phyloP scores from a whole-genome alignment of 1,140 invertebrate species.

The Palaemon carinicauda region DNA sequence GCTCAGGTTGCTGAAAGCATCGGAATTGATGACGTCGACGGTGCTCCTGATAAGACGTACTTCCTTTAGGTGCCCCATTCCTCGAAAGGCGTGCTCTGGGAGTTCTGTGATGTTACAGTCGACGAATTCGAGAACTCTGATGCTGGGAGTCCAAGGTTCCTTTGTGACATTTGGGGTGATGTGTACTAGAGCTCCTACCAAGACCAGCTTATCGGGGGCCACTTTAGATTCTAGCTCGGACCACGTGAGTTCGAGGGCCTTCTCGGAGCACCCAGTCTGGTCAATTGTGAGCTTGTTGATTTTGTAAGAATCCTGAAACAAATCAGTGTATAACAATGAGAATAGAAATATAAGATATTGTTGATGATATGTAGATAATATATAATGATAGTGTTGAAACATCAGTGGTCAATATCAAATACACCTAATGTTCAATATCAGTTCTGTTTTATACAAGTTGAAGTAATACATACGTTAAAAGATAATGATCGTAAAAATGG shows the following conservation, averaged over 20 bases:
- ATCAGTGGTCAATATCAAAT: too few relatives aligned
- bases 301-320: not conserved
- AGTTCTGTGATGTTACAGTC: constrained; percentile 18
- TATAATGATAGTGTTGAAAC: not conserved
- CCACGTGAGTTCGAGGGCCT: constrained; percentile 43
- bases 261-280: constrained; percentile 9
- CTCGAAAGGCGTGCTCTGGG: constrained; percentile 33
- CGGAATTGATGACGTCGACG: not conserved
- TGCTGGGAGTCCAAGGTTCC: constrained; percentile 21
- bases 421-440: too few relatives aligned
- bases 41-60: constrained; percentile 24
- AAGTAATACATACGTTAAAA: too few relatives aligned
- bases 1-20: constrained; percentile 20
- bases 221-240: constrained; percentile 32
- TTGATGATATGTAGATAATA: not conserved
- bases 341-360: not conserved
- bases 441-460: too few relatives aligned
- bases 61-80: constrained; percentile 25
- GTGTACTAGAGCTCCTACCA: constrained; percentile 31
- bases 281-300: constrained; percentile 47
- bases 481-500: too few relatives aligned
- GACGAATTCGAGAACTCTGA: constrained; percentile 25
- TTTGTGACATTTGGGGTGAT: not conserved
- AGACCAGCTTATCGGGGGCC: constrained; percentile 5
- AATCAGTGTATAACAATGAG: not conserved